Percentiles rank a stretch among this genome's conserved stretches.
Conservation (phyloP, 2,113 vertebrate species). For the Sphyrna mokarran region DNA sequence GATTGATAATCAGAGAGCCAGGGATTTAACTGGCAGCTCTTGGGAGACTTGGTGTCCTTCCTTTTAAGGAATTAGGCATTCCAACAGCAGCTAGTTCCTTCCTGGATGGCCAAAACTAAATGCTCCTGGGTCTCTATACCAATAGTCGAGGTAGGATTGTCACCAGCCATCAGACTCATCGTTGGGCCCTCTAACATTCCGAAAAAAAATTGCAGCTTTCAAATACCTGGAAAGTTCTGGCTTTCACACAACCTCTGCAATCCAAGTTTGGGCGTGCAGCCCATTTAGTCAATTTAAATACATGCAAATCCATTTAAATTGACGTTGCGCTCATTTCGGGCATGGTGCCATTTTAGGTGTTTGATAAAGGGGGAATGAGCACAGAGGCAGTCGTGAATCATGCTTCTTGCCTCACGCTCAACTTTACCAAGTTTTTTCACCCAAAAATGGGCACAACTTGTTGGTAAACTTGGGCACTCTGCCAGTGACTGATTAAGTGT, state of each 20-base stretch:
- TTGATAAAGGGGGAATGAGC: no score
- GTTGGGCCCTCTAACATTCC: background rate
- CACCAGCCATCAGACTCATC: background rate
- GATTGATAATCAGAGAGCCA: no score
- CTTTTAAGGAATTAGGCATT: background rate
- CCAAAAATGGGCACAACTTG: no score
- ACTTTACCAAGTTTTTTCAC: no score
- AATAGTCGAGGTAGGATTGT: background rate
- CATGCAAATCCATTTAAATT: no score
- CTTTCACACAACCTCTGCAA: background rate
- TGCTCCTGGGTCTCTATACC: background rate
- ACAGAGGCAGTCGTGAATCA: no score
- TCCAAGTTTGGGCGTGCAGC: background rate
- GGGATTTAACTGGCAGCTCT: background rate
- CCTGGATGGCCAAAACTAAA: no score
- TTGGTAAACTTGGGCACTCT: background rate
- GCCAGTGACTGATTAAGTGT: background rate
- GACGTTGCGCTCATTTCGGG: no score
- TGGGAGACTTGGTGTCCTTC: background rate
- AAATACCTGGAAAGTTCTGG: background rate
- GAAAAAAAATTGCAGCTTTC: background rate
- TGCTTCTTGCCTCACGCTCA: no score
- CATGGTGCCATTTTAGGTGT: no score
- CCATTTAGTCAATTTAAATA: no score
- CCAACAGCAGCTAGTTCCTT: background rate